Conservation (phyloP, 2,113 vertebrate genomes). For the Apus apus region DNA sequence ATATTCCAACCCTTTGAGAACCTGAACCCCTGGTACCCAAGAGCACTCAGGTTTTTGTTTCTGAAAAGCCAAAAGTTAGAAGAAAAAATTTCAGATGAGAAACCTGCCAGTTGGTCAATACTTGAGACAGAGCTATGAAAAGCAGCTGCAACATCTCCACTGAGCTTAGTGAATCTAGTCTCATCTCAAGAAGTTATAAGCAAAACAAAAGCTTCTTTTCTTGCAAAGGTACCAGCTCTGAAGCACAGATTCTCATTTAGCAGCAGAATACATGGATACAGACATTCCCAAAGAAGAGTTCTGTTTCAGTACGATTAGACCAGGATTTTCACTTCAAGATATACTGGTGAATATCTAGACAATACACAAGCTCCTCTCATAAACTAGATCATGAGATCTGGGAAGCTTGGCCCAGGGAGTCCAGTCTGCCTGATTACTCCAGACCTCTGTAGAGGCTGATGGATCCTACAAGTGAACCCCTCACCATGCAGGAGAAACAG, state of each 20-base stretch:
- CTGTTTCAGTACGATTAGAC: neutral
- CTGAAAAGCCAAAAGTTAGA: neutral
- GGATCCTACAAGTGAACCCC: neutral
- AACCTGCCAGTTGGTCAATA: neutral
- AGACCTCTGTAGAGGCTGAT: neutral
- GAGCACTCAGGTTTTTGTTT: neutral
- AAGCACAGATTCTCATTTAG: neutral
- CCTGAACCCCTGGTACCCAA: neutral
- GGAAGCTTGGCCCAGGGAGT: neutral
- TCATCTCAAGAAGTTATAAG: neutral
- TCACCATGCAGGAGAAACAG: neutral
- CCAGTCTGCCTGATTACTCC: neutral
- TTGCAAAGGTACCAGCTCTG: neutral
- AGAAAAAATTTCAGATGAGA: neutral
- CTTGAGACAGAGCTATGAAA: neutral
- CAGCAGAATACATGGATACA: accelerated
- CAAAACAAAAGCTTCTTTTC: neutral
- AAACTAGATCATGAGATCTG: neutral
- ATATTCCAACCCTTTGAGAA: neutral
- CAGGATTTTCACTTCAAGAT: neutral
- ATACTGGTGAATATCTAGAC: neutral
- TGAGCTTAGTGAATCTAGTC: neutral
- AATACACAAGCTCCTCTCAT: neutral
- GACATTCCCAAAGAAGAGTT: neutral
- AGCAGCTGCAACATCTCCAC: neutral